Percentiles rank a stretch among this genome's conserved stretches.
Conservation (phyloP, 2,888 invertebrate species). For the Drosophila neoperkinsi region DNA sequence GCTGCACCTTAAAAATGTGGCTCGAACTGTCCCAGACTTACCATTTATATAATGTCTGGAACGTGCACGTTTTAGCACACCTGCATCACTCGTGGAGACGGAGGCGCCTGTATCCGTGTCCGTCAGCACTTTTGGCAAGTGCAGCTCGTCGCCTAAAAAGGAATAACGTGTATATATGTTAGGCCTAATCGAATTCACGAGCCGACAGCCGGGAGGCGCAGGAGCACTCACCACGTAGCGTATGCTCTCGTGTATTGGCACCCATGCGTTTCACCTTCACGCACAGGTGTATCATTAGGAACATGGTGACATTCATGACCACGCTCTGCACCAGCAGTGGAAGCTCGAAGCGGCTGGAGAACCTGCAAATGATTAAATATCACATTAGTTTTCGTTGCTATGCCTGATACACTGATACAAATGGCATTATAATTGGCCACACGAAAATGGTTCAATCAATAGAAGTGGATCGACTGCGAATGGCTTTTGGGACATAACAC, state of each 20-base stretch:
- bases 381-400: neutral
- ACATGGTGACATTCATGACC: constrained; percentile 98
- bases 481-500: neutral
- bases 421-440: constrained; percentile 59
- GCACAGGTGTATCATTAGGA: constrained; percentile 97
- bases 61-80: constrained; percentile 81
- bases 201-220: neutral
- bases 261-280: constrained; percentile 93
- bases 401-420: neutral
- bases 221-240: constrained; percentile 91
- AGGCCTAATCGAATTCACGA: neutral
- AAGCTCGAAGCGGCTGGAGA: constrained; percentile 98
- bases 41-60: constrained; percentile 85
- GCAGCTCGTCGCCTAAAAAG: constrained; percentile 82
- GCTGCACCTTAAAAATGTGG: constrained; percentile 14
- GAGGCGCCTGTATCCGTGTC: constrained; percentile 83
- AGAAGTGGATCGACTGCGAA: neutral
- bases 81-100: constrained; percentile 78
- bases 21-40: constrained; percentile 54
- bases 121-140: constrained; percentile 83
- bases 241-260: constrained; percentile 87
- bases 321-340: constrained; percentile 98
- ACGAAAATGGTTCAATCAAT: neutral
- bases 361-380: constrained; percentile 89
- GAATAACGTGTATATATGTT: constrained; percentile 8